Conservation (phyloP, 2,113 vertebrate genomes). For the Gavialis gangeticus region DNA sequence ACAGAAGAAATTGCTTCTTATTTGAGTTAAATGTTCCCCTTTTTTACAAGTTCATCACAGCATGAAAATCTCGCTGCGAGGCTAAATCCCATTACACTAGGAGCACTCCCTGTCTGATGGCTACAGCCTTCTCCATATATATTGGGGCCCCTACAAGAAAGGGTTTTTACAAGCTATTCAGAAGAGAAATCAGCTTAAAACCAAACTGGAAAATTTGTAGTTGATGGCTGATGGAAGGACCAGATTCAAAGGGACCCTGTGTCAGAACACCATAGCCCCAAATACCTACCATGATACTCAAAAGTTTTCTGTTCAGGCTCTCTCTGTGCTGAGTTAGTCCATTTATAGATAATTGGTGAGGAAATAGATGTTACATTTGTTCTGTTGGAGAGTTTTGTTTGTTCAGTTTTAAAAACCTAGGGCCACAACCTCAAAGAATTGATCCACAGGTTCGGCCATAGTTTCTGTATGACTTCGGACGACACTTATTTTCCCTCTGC, state of each 20-base stretch:
- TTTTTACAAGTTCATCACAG: neutral
- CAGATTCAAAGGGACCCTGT: neutral
- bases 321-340: neutral
- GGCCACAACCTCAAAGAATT: no score
- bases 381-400: neutral
- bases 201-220: neutral
- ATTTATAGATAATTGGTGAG: neutral
- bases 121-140: neutral
- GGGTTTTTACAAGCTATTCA: neutral
- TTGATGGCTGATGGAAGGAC: neutral
- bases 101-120: neutral
- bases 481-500: no score
- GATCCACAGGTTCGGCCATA: no score
- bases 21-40: slow-evolving; percentile 2
- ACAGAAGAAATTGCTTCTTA: slow-evolving; percentile 26
- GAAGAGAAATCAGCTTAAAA: neutral
- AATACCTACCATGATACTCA: neutral
- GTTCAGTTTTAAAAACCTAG: neutral
- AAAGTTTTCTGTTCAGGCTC: neutral
- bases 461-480: no score
- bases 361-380: neutral
- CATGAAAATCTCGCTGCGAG: neutral
- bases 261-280: neutral
- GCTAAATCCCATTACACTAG: neutral
- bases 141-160: neutral